Base-by-base conservation (phyloP, 1,140 invertebrate genomes). In the Cardiocondyla obscurior region DNA sequence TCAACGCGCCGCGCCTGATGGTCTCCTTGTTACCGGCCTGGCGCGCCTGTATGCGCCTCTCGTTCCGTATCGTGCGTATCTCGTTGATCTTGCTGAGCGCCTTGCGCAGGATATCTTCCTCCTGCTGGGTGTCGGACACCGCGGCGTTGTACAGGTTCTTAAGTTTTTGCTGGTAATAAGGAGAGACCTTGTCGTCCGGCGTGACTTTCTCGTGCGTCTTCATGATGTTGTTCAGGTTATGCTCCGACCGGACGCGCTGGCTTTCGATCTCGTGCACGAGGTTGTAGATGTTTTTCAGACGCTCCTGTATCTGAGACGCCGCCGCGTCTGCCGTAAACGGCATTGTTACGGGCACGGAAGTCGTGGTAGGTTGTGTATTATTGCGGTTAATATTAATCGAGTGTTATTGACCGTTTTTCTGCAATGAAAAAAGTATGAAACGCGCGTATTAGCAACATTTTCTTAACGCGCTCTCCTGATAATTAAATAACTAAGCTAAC, bases 21-120 rank as follows among this genome's bases (percentile, higher is more conserved):
- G 98, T 98, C 91, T 98, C 98, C 89, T 99, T 99, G 89, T 97
- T 97, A 10, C 97, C 97, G 3, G 97, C 96, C 93, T 97, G 96
- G 6, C 97, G 95, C 5, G 97, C 96, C 95, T 98, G 97, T 86
- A 98, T 97, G 82, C 98, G 95, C 53, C 97, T 95, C 90, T 98
- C 97, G 94, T 98, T 98, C 89, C 97, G 96, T 30, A 99, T 98
- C 10, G 96, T 95, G 76, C 98, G 95, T 67, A 99, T 98, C 94
- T 99, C 98, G 92, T 97, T 97, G 67, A 99, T 98, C 92, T 97
- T 97, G 49, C 96, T 95, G 28, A 99, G 91, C 0, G 98, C 97
- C 89, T 96, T 96, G 33, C 98, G 94, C 16, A 99, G 94, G 1
- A 97, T 93, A 79, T 97, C 96, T 89, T 98, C 97, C 93, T 99